Conservation (phyloP, 2,888 invertebrate species). For the Catocala fraxini region DNA sequence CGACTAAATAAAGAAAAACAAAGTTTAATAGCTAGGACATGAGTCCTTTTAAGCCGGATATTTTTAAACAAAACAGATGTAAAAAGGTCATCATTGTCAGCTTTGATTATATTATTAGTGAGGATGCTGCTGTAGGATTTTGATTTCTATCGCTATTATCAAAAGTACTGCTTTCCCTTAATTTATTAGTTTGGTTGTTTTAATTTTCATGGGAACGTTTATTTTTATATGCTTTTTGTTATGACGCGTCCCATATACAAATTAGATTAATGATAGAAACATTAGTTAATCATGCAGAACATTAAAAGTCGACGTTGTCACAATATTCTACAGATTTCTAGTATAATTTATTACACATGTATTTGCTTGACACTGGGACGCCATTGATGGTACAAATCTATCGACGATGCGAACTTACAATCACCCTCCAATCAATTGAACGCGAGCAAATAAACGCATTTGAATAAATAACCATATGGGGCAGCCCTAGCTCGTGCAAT, state of each 20-base stretch:
- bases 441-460: slow-evolving; percentile 71
- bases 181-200: not conserved
- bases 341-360: no score
- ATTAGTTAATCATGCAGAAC: not conserved
- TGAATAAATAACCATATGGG: slow-evolving; percentile 69
- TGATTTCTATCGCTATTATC: slow-evolving; percentile 21
- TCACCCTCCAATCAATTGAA: slow-evolving; percentile 65
- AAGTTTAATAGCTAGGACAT: slow-evolving; percentile 67
- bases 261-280: slow-evolving; percentile 11
- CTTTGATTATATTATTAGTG: slow-evolving; percentile 39
- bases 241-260: slow-evolving; percentile 8
- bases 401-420: slow-evolving; percentile 27
- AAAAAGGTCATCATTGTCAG: slow-evolving; percentile 44
- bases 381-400: slow-evolving; percentile 10
- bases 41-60: slow-evolving; percentile 56
- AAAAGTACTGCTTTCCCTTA: slow-evolving; percentile 27
- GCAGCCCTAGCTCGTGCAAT: slow-evolving; percentile 68
- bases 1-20: slow-evolving; percentile 62
- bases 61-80: slow-evolving; percentile 68
- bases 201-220: slow-evolving; percentile 43
- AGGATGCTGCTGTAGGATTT: slow-evolving; percentile 29
- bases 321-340: not conserved
- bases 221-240: slow-evolving; percentile 19
- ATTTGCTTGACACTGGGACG: no score
- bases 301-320: not conserved